A percentile compares a stretch with the other conserved stretches of the same genome.
Conservation (phyloP, 2,113 vertebrate genomes). For the Sander lucioperca region DNA sequence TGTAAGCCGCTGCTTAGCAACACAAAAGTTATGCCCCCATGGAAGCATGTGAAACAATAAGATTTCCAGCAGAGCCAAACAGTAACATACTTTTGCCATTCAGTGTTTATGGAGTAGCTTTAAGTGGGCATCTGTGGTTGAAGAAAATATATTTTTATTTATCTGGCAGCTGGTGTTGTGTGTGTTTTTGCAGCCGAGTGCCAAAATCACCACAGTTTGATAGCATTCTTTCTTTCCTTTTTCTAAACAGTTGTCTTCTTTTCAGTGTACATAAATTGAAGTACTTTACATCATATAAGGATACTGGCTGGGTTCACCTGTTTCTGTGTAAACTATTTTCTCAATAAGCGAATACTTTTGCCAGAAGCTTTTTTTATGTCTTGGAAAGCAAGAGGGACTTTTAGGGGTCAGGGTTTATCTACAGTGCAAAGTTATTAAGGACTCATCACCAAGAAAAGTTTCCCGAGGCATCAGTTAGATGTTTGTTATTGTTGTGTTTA, state of each 20-base stretch:
- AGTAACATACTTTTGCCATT: slow-evolving; percentile 40
- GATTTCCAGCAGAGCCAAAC: slow-evolving; percentile 55
- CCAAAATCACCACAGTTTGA: background rate
- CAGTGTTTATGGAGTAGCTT: slow-evolving; percentile 35
- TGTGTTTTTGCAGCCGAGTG: background rate
- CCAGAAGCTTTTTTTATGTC: background rate
- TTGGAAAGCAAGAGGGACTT: background rate
- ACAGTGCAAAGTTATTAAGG: background rate
- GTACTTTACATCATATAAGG: background rate
- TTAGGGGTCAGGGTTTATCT: background rate
- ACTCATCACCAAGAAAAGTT: background rate
- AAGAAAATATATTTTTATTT: slow-evolving; percentile 25
- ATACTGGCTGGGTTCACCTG: background rate
- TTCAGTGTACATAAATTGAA: background rate
- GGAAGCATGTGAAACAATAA: slow-evolving; percentile 61
- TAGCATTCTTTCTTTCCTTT: slow-evolving; percentile 23
- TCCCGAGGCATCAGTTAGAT: background rate
- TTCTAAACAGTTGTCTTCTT: background rate
- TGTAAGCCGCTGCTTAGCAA: slow-evolving; percentile 62
- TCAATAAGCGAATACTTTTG: background rate
- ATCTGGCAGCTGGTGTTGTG: slow-evolving; percentile 33
- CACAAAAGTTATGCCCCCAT: slow-evolving; percentile 39
- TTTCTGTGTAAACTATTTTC: background rate
- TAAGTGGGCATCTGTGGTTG: slow-evolving; percentile 37
- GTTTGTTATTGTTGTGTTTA: background rate